Evolutionary conservation across 2,888 invertebrate genomes (phyloP).

Genomic region (Odontocerum albicorne): DNA sequence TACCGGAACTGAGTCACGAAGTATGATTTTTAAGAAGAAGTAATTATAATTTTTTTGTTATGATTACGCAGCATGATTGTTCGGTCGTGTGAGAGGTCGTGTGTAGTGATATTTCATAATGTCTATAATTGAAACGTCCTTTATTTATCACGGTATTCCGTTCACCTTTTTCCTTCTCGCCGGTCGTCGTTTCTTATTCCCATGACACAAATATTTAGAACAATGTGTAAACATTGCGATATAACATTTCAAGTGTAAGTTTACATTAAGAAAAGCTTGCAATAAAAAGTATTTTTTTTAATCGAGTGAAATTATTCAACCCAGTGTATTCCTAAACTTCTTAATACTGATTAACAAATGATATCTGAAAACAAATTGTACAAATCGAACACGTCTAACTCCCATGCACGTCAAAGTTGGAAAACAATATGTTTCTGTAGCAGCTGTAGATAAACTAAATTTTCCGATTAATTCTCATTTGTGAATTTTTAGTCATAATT

Average conservation of each 20-base stretch:
- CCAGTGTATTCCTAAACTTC: too few species aligned
- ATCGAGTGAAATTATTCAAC: too few species aligned
- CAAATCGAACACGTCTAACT: too few species aligned
- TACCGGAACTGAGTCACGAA: slow-evolving; percentile 30
- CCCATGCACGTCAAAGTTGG: too few species aligned
- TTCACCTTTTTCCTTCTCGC: slow-evolving; percentile 10
- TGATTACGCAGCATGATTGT: slow-evolving; percentile 25
- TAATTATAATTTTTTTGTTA: slow-evolving; percentile 22
- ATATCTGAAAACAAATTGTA: too few species aligned
- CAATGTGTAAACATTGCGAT: slow-evolving; percentile 14
- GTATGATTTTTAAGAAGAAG: slow-evolving; percentile 18
- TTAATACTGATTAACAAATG: too few species aligned
- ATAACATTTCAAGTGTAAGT: slow-evolving; percentile 34
- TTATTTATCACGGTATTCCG: slow-evolving; percentile 23
- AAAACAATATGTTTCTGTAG: too few species aligned
- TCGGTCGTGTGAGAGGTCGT: slow-evolving; percentile 28
- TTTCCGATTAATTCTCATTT: too few species aligned
- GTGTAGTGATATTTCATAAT: slow-evolving; percentile 23
- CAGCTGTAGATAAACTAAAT: too few species aligned
- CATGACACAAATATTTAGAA: slow-evolving; percentile 25
- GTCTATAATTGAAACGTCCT: slow-evolving; percentile 15
- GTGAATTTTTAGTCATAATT: too few species aligned
- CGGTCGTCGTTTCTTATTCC: slow-evolving; percentile 23
- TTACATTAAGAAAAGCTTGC: slow-evolving; percentile 33
- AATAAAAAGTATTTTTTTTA: slow-evolving; percentile 35